Base-by-base conservation (phyloP, 2,113 vertebrate genomes). In the Aphyosemion australe region DNA sequence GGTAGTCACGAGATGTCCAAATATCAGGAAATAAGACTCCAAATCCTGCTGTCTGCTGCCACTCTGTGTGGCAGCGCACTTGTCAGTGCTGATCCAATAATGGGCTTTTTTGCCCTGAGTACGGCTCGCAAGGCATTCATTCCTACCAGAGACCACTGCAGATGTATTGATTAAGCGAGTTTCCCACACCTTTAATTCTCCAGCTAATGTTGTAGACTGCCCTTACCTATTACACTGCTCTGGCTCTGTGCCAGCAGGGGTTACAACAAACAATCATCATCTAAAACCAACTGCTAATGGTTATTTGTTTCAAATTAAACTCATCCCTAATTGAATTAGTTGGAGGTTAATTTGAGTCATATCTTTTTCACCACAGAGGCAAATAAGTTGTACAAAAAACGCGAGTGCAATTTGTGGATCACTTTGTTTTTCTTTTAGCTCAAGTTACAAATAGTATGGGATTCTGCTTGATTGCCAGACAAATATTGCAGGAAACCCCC, bases 401-500 rank as follows among this genome's bases (percentile, higher is more conserved):
- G 12, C 18, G 10, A 43, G 12, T 26, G 19, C 51, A 21, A 42
- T 41, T 26, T 41, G 20, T 26, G 39, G 61, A 52, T 2, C 11
- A 34, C 5, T 34, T 54, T 18, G n/a, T 18, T 19, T 19, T 19
- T 12, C 15, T 53, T 50, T 42, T 9, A 53, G 31, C 18, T 64
- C 21, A 19, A 43, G 20, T 65, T 43, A 53, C 50, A 65, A 65
- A 65, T 65, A 21, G 12, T 37, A 53, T 65, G 43, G 45, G 49
- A 65, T 58, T 59, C 49, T 32, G 41, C 6, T 48, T 51, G 45
- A 10, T 18, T 37, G 61, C 51, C 47, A 43, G 6, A 51, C 37
- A 58, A 43, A 41, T 66, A 32, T 61, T 42, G 78, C 63, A 69
- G 32, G 48, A 45, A 80, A 70, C 41, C 14, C 26, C 65, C n/a